Percentiles rank a stretch among this genome's conserved stretches.
These are phyloP conservation scores for Cantharis lateralis DNA, from an alignment of 2,888 invertebrate species.

Conservation along the genomic window DNA sequence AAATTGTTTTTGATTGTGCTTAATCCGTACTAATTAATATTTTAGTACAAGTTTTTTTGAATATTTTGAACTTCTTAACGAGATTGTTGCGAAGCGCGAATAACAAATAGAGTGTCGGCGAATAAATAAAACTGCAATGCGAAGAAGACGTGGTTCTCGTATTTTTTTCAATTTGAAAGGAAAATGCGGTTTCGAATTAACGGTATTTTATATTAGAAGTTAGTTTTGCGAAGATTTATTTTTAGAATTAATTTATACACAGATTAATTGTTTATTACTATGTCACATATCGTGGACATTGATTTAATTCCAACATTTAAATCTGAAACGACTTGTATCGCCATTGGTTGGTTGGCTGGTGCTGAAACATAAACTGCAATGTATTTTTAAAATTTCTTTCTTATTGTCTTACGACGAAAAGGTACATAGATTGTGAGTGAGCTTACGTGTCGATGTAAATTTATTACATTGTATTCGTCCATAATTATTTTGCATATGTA, in stretches of 20 bases:
- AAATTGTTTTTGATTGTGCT: not conserved
- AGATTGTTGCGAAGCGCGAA: too few relatives aligned
- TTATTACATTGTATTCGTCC: slow-evolving; percentile 11
- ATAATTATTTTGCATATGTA: slow-evolving; percentile 29
- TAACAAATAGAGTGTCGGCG: too few relatives aligned
- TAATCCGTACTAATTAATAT: not conserved
- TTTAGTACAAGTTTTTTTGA: not conserved
- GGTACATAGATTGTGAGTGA: not conserved
- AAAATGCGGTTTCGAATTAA: not conserved
- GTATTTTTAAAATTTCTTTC: not conserved
- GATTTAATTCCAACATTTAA: not conserved
- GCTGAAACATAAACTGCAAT: not conserved
- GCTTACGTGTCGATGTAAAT: slow-evolving; percentile 17
- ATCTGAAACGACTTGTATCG: not conserved
- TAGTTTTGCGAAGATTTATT: not conserved
- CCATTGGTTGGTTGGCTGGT: not conserved
- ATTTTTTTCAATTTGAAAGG: not conserved
- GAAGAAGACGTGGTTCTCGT: not conserved
- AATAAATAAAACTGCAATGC: not conserved
- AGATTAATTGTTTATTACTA: not conserved
- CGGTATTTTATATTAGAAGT: not conserved
- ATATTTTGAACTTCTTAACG: too few relatives aligned
- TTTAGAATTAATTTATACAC: not conserved
- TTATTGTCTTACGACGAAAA: not conserved
- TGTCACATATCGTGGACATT: not conserved